Conservation (phyloP, 2,797 vertebrate genomes). For the Novumbra hubbsi region DNA sequence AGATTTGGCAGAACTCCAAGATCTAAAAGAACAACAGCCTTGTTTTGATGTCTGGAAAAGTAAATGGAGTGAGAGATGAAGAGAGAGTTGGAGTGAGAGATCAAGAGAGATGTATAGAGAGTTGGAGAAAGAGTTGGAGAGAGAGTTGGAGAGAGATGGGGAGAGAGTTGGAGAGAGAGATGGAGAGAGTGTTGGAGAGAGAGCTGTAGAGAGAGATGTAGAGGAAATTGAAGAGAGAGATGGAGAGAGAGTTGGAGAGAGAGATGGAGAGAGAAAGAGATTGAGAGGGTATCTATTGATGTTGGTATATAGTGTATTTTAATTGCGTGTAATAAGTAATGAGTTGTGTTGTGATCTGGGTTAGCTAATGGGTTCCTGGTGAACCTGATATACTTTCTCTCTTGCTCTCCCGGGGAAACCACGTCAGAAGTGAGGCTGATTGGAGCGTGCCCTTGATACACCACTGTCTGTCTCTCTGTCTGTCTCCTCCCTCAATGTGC, state of each 20-base stretch:
- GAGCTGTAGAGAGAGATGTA: conserved; percentile 52
- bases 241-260: conserved; percentile 53
- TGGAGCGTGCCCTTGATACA: conserved; percentile 72
- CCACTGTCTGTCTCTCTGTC: conserved; percentile 52
- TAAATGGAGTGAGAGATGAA: conserved; percentile 42
- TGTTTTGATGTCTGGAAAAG: conserved; percentile 80
- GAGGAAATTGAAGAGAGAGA: conserved; percentile 29
- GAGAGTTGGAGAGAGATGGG: conserved; percentile 35
- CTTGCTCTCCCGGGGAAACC: conserved; percentile 57
- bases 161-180: no score
- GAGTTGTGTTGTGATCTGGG: no score
- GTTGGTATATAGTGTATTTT: conserved; percentile 66
- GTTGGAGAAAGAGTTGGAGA: conserved; percentile 47
- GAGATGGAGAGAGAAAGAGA: conserved; percentile 24
- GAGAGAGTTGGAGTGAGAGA: conserved; percentile 65
- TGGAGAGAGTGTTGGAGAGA: conserved; percentile 24
- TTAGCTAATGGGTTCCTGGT: no score
- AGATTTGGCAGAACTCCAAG: conserved; percentile 83
- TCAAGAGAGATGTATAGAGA: conserved; percentile 73
- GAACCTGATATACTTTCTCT: no score
- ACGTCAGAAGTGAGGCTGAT: conserved; percentile 54
- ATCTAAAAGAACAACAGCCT: conserved; percentile 76
- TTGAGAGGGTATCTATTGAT: conserved; percentile 30
- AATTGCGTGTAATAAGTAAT: no score
- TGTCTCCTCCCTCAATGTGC: conserved; percentile 51